Conservation (phyloP, 1,140 invertebrate species). For the Melanaphis sacchari region DNA sequence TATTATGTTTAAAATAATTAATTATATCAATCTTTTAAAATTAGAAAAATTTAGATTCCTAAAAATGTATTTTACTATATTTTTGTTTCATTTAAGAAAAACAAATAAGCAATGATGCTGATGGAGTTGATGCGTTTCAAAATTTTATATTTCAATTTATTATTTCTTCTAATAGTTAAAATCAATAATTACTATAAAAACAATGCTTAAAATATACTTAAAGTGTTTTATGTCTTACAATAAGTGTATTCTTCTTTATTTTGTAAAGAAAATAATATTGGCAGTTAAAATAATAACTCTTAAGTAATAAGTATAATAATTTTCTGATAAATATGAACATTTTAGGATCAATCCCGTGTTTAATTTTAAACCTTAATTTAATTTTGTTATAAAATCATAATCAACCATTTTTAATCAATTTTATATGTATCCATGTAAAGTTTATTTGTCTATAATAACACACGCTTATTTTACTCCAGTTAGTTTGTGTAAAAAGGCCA, state of each 20-base stretch:
- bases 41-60: not conserved
- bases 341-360: not conserved
- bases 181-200: not conserved
- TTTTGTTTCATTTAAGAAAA: not conserved
- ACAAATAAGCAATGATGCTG: not conserved
- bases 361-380: not conserved
- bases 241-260: not conserved
- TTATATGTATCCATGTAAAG: not conserved
- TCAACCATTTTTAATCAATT: not conserved
- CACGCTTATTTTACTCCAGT: not conserved
- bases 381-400: not conserved
- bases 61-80: not conserved
- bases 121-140: not conserved
- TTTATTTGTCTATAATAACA: not conserved
- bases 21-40: not conserved
- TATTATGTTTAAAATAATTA: not conserved
- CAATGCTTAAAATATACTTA: not conserved
- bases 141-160: not conserved
- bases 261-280: not conserved
- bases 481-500: not conserved
- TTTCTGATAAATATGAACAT: not conserved
- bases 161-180: not conserved
- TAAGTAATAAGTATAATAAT: not conserved
- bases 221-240: not conserved
- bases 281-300: not conserved